Conservation (phyloP, 2,113 vertebrate species). For the Elephas maximus region DNA sequence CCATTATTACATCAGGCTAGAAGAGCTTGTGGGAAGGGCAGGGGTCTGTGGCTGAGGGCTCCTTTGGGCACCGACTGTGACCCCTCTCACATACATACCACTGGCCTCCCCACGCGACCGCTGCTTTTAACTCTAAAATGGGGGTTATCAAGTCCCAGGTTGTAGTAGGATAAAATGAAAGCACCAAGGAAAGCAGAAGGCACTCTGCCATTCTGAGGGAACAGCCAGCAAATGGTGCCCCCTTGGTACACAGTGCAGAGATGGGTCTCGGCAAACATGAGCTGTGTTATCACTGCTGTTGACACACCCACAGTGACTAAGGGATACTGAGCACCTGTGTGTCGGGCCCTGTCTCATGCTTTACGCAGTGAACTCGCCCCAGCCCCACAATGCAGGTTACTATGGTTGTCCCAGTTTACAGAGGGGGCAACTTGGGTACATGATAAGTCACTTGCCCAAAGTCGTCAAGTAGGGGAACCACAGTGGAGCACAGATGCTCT, state of each 20-base stretch:
- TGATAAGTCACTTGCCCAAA: too few relatives aligned
- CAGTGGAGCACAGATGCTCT: too few relatives aligned
- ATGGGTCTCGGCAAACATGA: not conserved
- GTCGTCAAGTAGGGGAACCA: too few relatives aligned
- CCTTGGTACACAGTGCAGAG: not conserved
- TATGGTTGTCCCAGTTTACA: too few relatives aligned
- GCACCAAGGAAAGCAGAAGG: accelerated
- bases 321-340: accelerated
- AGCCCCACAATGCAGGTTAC: accelerated
- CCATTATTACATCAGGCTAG: accelerated
- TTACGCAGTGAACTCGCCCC: not conserved
- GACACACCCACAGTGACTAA: accelerated
- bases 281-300: accelerated
- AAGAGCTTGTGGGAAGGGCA: accelerated
- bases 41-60: accelerated
- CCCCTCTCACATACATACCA: not conserved
- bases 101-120: accelerated
- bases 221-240: not conserved
- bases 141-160: accelerated
- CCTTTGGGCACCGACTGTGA: accelerated
- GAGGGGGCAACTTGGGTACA: too few relatives aligned
- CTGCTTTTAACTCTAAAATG: not conserved
- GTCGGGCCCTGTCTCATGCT: not conserved
- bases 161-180: not conserved
- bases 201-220: accelerated